Evolutionary conservation across 1,140 invertebrate species (phyloP), one percentile per base, ranked within the genome.

Genomic region (Pseudomyrmex gracilis): DNA sequence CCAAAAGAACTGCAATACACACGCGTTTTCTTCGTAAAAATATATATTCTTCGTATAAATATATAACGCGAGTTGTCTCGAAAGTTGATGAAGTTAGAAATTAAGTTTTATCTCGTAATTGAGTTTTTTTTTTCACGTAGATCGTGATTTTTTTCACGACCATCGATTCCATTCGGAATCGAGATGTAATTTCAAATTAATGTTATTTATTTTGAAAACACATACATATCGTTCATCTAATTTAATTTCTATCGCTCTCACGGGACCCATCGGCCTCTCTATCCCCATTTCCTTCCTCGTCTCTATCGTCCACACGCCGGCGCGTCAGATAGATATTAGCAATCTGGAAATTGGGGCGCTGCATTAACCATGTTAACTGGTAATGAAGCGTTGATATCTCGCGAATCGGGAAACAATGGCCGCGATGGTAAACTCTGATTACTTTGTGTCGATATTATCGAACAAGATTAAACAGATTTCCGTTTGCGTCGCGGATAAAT

Each of bases 341-440:
- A 60, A 71, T 71, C n/a, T 71, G 20, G 20, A 78, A 78, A 70
- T 49, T 70, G 20, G 22, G 7, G 12, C 45, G 12, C 17, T 24
- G 20, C 43, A 68, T 60, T 80, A 78, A 60, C 20, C 51, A 10
- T 58, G 24, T 70, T 70, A 78, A 80, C 55, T 80, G 53, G n/a
- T 45, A 78, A 78, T 78, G 53, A 57, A 70, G 15, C 51, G 13
- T 70, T 34, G 43, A 47, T 70, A 80, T 80, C 15, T 71, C 22
- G 9, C 7, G 43, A 53, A 80, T 80, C 55, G 20, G 49, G 64
- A 70, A 70, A 71, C 22, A 78, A 49, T 49, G 34, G 53, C 20
- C 13, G 15, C 22, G 43, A 80, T 60, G 3, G 20, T 22, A 45
- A 71, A 12, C 76, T 71, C 20, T 15, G 55, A 71, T 57, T 80